Evolutionary conservation across 2,888 invertebrate genomes (phyloP).

Genomic region (Drosophila meridiana): DNA sequence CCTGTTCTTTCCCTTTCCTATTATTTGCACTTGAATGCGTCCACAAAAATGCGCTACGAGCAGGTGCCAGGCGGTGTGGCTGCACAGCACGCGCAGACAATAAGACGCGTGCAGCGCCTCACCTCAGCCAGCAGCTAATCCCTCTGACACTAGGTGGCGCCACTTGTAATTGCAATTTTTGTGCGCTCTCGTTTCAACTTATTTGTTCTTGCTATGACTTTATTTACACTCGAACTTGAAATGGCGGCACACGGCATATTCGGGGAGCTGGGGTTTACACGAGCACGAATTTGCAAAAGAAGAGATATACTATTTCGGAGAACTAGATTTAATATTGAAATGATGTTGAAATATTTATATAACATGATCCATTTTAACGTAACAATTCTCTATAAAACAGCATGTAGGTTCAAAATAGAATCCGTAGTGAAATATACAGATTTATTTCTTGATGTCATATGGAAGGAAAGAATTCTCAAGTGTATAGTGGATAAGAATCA

Average conservation of each 20-base stretch:
- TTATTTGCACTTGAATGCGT: conserved; percentile 55
- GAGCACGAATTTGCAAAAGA: background rate
- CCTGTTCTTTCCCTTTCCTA: background rate
- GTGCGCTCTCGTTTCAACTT: conserved; percentile 54
- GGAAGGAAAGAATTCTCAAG: too few relatives aligned
- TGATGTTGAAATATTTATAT: too few relatives aligned
- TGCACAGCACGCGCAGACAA: conserved; percentile 22
- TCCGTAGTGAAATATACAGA: too few relatives aligned
- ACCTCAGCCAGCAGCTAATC: background rate
- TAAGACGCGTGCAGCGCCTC: conserved; percentile 8
- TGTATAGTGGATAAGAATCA: too few relatives aligned
- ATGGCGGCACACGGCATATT: conserved; percentile 46
- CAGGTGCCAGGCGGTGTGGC: conserved; percentile 9
- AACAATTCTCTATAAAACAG: too few relatives aligned
- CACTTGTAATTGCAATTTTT: conserved; percentile 62
- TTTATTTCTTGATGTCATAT: too few relatives aligned
- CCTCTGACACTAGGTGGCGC: conserved; percentile 1
- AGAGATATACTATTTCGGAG: background rate
- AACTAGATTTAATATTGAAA: background rate
- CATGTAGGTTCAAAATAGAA: too few relatives aligned
- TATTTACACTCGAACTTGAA: conserved; percentile 70
- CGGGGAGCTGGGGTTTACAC: conserved; percentile 14
- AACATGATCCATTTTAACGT: too few relatives aligned
- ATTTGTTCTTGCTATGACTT: conserved; percentile 41
- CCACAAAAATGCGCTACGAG: conserved; percentile 44